phyloP scores from a whole-genome alignment of 2,888 invertebrate genomes.

The Plusia festucae region DNA sequence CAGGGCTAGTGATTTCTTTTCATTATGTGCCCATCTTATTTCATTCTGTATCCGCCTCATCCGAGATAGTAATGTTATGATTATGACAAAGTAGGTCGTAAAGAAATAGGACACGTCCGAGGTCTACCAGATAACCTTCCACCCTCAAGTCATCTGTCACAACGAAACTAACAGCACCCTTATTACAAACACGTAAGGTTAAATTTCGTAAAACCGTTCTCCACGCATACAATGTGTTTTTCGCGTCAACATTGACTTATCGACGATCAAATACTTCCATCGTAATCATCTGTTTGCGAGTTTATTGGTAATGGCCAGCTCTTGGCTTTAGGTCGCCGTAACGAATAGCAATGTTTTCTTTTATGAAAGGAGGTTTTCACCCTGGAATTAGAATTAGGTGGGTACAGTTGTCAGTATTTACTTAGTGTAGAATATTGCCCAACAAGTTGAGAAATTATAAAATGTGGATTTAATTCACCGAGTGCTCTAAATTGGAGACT shows the following conservation, averaged over 20 bases:
- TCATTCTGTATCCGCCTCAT: background rate
- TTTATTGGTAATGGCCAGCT: background rate
- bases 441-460: no score
- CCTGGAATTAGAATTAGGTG: no score
- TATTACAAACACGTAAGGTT: background rate
- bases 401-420: no score
- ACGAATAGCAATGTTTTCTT: no score
- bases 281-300: background rate
- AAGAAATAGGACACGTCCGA: constrained; percentile 6
- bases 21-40: no score
- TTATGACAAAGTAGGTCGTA: constrained; percentile 5
- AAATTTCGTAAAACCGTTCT: background rate
- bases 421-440: no score
- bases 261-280: background rate
- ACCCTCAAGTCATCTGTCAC: background rate
- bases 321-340: background rate
- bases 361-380: no score
- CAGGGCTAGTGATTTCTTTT: no score
- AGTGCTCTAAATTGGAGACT: no score
- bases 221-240: background rate
- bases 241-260: background rate
- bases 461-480: no score
- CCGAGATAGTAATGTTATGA: constrained; percentile 1
- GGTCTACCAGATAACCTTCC: constrained; percentile 6
- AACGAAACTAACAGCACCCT: background rate